Percentiles rank a stretch among this genome's conserved stretches.
Evolutionary conservation across 2,797 vertebrate genomes (phyloP).

Genomic region (Sciurus vulgaris): DNA sequence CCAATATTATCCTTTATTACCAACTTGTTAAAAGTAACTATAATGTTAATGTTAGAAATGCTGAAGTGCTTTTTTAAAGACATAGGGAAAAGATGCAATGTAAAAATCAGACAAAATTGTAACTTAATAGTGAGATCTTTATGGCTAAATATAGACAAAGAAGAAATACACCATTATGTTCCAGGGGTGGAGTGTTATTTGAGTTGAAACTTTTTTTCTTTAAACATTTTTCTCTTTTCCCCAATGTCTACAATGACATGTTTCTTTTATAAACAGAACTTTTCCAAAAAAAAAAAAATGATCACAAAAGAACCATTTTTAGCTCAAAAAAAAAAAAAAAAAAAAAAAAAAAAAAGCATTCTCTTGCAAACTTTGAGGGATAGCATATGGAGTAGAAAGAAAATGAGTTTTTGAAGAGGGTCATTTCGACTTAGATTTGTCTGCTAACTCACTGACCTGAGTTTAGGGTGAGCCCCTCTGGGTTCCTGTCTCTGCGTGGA

Average conservation of each 20-base stretch:
- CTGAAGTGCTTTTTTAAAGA: neutral
- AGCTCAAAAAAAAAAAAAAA: neutral
- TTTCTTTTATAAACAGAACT: slow-evolving; percentile 6
- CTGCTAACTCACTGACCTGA: neutral
- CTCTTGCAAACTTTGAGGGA: neutral
- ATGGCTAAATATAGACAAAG: neutral
- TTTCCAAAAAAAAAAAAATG: neutral
- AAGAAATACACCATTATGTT: neutral
- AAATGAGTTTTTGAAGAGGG: neutral
- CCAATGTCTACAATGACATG: neutral
- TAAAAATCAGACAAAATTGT: neutral
- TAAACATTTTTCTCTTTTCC: slow-evolving; percentile 7
- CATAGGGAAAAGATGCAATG: neutral
- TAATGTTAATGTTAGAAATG: neutral
- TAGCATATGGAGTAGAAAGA: neutral
- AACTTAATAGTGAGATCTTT: neutral
- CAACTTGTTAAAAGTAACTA: neutral
- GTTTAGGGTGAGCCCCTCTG: rapidly evolving
- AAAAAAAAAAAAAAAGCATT: neutral
- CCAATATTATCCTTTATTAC: neutral
- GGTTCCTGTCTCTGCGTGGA: rapidly evolving
- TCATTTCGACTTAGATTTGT: neutral
- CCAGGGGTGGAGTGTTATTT: neutral
- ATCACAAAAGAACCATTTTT: slow-evolving; percentile 30
- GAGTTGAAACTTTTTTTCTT: slow-evolving; percentile 25